Base-by-base conservation (phyloP, 2,888 invertebrate species). In the Tinea semifulvella region DNA sequence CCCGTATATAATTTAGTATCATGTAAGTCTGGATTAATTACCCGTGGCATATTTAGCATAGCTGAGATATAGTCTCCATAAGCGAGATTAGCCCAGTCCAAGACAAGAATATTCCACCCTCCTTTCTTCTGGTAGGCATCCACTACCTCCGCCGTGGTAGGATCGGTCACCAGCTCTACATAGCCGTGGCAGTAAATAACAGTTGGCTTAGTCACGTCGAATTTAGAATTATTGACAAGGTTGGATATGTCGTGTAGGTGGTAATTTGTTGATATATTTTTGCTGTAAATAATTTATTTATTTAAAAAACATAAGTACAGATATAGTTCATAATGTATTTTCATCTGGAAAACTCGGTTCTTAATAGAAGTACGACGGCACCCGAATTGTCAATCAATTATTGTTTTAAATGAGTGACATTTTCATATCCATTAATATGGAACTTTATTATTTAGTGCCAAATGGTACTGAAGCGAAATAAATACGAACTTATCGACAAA, bases 71-170 rank as follows among this genome's bases (percentile, higher is more conserved):
- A 44, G 17, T 44, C 13, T 19, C 44, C 44, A 16, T 36, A 44
- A 10, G 22, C 44, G 8, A 44, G 16, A 19, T 44, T 44, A 16
- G 22, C 16, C 36, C 38, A 44, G 25, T 44, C 44, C 26, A 44
- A 13, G n/a, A 36, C 35, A 13, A 44, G 22, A 0, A 74, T 49
- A 50, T 83, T 83, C 58, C 70, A 67, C 2, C 66, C 61, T 0
- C 69, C 69, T 1, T 53, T 52, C 0, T 51, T 47, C 1, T 68
- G 42, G 52, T 82, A 82, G 0, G 74, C 76, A 42, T 50, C 28
- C 5, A 71, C 56, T 4, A 84, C 51, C 0, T 57, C 54, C 11
- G 17, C 20, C 1, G 74, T 64, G 46, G 77, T 81, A 1, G 47
- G 48, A 18, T 70, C 73, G 0, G 59, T 59, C 1, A 53, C 47